Base-by-base conservation (phyloP, 2,797 vertebrate species). In the Labroides dimidiatus region DNA sequence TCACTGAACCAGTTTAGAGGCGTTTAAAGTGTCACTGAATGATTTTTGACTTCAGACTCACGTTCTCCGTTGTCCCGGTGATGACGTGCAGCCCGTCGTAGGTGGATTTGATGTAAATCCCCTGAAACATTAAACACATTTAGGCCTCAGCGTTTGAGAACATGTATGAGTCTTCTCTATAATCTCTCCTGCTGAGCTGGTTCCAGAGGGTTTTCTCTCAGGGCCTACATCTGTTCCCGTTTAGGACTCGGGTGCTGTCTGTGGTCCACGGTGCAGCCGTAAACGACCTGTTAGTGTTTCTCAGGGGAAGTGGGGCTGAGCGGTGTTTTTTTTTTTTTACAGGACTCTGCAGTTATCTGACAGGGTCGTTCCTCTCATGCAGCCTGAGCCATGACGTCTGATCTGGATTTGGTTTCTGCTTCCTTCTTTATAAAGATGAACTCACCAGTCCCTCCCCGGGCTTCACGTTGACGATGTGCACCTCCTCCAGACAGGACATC, bases 81-180 rank as follows among this genome's bases (percentile, higher is more conserved):
- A 99, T 95, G 81, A 99, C 92, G 24, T 99, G 97, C 16, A 97
- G 91, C 14, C 97, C 97, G 33, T 99, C 96, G n/a, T 98, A 98
- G 10, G 97, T 99, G 56, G 97, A 99, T 73, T 97, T 98, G 89
- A 99, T 99, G 89, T 98, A 99, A 94, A 99, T 97, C 55, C 97
- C 97, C 97, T 99, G 86, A 56, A 44, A 61, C 41, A 50, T 50
- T 0, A 56, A 49, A 36, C 57, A 76, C 14, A 71, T 11, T 10
- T 7, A 21, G 42, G 1, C 4, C 2, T 48, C 30, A 44, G 47
- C 14, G 23, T 58, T 37, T 50, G 7, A 39, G 33, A 37, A 41
- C 0, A 33, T 15, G 61, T 8, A 24, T 44, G 48, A 33, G 8
- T 45, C 17, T 24, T 47, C 49, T 65, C 19, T 64, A 1, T n/a